Conservation (phyloP, 2,888 invertebrate genomes). For the Anaspis maculata region DNA sequence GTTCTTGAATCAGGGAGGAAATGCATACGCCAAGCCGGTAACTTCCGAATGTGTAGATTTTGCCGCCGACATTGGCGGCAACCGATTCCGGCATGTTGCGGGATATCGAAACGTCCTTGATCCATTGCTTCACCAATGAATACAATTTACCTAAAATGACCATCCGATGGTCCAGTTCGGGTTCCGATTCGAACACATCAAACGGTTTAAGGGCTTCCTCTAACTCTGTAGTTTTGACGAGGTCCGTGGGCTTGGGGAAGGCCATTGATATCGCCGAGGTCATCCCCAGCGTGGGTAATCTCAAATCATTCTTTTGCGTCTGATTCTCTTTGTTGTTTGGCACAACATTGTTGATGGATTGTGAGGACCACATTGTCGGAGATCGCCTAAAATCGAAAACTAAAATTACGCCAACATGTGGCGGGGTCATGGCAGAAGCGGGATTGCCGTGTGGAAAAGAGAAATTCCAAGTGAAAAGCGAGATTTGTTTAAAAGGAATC, state of each 20-base stretch:
- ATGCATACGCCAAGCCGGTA: constrained; percentile 76
- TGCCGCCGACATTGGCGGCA: constrained; percentile 89
- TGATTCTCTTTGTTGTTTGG: constrained; percentile 28
- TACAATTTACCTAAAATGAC: constrained; percentile 79
- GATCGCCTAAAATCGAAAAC: constrained; percentile 4
- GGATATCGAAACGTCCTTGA: constrained; percentile 75
- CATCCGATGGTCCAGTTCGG: constrained; percentile 85
- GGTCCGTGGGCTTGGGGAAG: constrained; percentile 70
- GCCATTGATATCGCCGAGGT: constrained; percentile 91
- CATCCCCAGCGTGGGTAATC: constrained; percentile 71
- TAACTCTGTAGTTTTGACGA: constrained; percentile 67
- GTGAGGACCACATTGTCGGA: constrained; percentile 23
- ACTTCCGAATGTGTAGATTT: constrained; percentile 99
- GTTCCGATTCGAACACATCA: constrained; percentile 85
- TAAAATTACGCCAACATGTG: neutral
- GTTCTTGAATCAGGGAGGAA: too few relatives aligned
- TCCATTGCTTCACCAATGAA: constrained; percentile 88
- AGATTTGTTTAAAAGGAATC: constrained; percentile 3
- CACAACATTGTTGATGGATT: constrained; percentile 18
- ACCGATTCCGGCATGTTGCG: constrained; percentile 89
- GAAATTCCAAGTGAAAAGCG: constrained; percentile 7
- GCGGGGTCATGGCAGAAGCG: neutral
- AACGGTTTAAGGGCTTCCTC: constrained; percentile 71
- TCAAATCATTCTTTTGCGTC: constrained; percentile 45
- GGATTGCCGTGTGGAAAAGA: neutral